phyloP scores from a whole-genome alignment of 2,113 vertebrate species.

The Dromaius novaehollandiae region DNA sequence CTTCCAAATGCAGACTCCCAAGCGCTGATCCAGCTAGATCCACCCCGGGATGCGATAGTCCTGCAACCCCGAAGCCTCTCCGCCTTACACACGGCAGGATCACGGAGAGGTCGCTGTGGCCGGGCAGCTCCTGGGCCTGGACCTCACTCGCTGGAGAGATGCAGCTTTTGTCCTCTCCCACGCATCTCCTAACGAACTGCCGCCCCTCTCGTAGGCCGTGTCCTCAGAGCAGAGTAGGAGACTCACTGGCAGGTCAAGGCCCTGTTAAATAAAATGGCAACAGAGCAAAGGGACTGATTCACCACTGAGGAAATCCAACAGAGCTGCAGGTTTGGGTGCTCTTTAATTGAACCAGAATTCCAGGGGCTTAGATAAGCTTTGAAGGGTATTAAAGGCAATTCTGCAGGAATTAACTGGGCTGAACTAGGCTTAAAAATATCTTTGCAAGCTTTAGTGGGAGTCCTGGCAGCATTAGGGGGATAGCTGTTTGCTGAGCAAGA shows the following conservation, averaged over 20 bases:
- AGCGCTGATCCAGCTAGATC: not conserved
- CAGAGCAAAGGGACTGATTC: not conserved
- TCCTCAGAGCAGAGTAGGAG: not conserved
- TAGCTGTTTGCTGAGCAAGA: constrained; percentile 18
- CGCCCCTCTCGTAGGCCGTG: not conserved
- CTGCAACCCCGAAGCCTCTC: not conserved
- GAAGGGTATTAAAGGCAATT: constrained; percentile 63
- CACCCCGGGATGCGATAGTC: not conserved
- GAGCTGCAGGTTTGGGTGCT: constrained; percentile 40
- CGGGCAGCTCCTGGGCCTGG: not conserved
- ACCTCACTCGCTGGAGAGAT: not conserved
- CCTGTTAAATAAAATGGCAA: not conserved
- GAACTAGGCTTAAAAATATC: constrained; percentile 68
- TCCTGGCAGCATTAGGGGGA: constrained; percentile 39
- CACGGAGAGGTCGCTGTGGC: not conserved
- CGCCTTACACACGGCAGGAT: not conserved
- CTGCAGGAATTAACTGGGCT: constrained; percentile 55
- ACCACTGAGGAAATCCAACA: not conserved
- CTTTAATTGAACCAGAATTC: constrained; percentile 63
- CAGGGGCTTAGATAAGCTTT: constrained; percentile 58
- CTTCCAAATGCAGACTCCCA: not conserved
- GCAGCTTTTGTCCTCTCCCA: not conserved
- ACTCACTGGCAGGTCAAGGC: not conserved
- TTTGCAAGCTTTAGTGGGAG: constrained; percentile 51
- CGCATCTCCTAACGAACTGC: not conserved